A percentile compares a stretch with the other conserved stretches of the same genome.
phyloP scores from a whole-genome alignment of 2,797 vertebrate species.

The Macropus fuliginosus region DNA sequence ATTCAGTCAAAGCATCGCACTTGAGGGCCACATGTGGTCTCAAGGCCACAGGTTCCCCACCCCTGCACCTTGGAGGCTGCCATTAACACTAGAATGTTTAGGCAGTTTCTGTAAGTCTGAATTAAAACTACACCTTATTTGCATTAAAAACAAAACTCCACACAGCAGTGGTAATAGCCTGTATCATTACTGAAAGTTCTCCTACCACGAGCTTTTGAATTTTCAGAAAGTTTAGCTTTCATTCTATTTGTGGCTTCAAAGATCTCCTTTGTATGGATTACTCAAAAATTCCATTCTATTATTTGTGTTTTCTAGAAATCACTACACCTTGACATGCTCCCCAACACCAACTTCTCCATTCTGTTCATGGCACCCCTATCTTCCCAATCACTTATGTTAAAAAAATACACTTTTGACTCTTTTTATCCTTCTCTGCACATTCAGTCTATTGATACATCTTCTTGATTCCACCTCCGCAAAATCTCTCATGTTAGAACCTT shows the following conservation, averaged over 20 bases:
- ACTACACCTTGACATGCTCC: not conserved
- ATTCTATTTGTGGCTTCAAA: not conserved
- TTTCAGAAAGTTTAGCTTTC: not conserved
- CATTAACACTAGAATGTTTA: not conserved
- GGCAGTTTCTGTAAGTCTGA: not conserved
- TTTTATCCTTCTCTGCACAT: not conserved
- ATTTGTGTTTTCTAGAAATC: not conserved
- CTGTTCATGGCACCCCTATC: not conserved
- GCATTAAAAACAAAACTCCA: not conserved
- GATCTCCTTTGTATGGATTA: not conserved
- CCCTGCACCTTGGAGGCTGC: not conserved
- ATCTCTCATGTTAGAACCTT: not conserved
- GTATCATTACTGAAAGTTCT: not conserved
- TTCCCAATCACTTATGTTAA: not conserved
- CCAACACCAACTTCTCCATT: not conserved
- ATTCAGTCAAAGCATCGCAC: too few relatives aligned
- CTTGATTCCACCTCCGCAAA: not conserved
- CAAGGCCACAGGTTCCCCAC: too few relatives aligned
- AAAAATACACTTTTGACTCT: not conserved
- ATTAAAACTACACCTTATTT: not conserved
- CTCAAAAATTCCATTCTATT: not conserved
- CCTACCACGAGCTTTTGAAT: not conserved
- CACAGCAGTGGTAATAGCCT: not conserved
- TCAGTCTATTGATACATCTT: not conserved
- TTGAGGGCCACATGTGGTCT: too few relatives aligned